Conservation (phyloP, 2,797 vertebrate genomes). For the Enteromius trimaculatus region DNA sequence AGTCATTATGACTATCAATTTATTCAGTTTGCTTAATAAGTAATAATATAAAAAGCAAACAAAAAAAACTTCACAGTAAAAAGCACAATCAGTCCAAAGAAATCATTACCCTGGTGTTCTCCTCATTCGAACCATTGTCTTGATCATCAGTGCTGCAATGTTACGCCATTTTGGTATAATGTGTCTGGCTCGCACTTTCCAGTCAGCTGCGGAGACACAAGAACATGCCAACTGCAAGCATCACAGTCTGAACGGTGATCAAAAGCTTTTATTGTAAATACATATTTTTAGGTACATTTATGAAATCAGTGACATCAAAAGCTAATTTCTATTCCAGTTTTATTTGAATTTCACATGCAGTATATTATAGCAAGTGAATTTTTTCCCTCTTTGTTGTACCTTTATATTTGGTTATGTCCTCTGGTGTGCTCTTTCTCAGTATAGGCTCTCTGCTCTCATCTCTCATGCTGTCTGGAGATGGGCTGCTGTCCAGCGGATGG, state of each 20-base stretch:
- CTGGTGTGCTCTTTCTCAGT: slow-evolving; percentile 59
- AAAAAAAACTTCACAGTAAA: neutral
- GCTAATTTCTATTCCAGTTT: neutral
- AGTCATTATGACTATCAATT: neutral
- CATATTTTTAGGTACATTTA: neutral
- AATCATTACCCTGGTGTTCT: slow-evolving; percentile 76
- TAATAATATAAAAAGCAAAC: neutral
- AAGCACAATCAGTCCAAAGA: neutral
- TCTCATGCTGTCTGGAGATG: slow-evolving; percentile 69
- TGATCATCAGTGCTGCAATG: slow-evolving; percentile 78
- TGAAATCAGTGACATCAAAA: neutral
- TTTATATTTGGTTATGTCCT: slow-evolving; percentile 67
- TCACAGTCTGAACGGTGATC: neutral
- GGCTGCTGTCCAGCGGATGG: slow-evolving; percentile 63
- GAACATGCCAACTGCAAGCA: slow-evolving; percentile 6
- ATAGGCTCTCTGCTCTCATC: slow-evolving; percentile 76
- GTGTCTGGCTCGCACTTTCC: slow-evolving; percentile 75
- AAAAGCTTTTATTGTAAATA: neutral
- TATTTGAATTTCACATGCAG: neutral
- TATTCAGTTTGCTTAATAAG: neutral
- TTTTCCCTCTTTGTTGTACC: slow-evolving; percentile 58
- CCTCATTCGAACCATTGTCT: slow-evolving; percentile 82
- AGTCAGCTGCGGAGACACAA: slow-evolving; percentile 69
- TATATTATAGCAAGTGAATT: neutral
- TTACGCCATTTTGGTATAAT: slow-evolving; percentile 80